Conservation (phyloP, 1,140 invertebrate genomes). For the Rhynchophorus ferrugineus region DNA sequence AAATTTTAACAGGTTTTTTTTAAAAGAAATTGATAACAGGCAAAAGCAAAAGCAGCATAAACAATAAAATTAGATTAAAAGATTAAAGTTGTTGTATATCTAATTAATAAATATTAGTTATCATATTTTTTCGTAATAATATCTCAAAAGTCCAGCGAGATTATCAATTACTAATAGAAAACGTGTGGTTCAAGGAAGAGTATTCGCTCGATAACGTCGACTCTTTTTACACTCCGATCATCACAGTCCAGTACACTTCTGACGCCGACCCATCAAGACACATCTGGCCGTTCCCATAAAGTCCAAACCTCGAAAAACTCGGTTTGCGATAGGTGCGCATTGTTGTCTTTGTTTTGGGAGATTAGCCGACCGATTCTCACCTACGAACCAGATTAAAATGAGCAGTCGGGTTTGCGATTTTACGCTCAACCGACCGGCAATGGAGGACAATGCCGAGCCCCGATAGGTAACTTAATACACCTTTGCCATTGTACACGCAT, state of each 20-base stretch:
- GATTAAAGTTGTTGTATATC: too few species aligned
- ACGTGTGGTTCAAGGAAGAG: neutral
- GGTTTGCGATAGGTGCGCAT: neutral
- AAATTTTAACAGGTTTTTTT: too few species aligned
- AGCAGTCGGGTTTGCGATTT: constrained; percentile 4
- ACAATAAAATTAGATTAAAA: too few species aligned
- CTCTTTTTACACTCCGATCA: neutral
- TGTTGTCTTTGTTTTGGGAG: neutral
- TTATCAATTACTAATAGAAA: too few species aligned
- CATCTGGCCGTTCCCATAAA: constrained; percentile 6
- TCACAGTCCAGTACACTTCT: neutral
- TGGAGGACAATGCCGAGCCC: constrained; percentile 2
- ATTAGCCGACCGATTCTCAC: constrained; percentile 7
- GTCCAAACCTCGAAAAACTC: too few species aligned
- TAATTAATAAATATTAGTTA: too few species aligned
- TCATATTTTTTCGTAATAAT: too few species aligned
- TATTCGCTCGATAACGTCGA: neutral
- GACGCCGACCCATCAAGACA: constrained; percentile 1
- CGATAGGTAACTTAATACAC: constrained; percentile 8
- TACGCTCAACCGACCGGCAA: neutral
- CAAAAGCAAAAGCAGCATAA: too few species aligned
- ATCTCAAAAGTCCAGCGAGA: too few species aligned
- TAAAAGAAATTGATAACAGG: too few species aligned
- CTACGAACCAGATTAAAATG: constrained; percentile 10
- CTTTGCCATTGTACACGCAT: neutral